Evolutionary conservation across 2,797 vertebrate genomes (phyloP).

Genomic region (Carcharodon carcharias): DNA sequence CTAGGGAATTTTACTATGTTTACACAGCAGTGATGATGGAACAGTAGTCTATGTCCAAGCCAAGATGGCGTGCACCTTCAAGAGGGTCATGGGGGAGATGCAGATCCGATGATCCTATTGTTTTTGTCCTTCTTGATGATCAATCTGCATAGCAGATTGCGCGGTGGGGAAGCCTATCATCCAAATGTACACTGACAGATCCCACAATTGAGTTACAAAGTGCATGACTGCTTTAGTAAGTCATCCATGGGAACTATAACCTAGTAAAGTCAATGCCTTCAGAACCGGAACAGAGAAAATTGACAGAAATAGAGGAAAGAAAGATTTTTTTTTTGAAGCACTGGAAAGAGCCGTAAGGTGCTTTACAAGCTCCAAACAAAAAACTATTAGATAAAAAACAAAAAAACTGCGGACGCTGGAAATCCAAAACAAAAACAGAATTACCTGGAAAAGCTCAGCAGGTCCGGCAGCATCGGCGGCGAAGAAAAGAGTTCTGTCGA

Average conservation of each 20-base stretch:
- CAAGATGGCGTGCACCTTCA: neutral
- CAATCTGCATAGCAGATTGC: neutral
- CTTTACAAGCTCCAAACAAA: neutral
- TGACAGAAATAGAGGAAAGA: neutral
- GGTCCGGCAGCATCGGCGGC: too few relatives aligned
- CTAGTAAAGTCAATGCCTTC: neutral
- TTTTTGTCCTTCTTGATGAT: neutral
- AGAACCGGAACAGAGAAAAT: neutral
- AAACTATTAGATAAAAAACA: neutral
- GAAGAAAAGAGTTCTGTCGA: too few relatives aligned
- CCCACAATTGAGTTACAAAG: neutral
- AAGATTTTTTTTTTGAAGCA: neutral
- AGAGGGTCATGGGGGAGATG: neutral
- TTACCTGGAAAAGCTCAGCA: too few relatives aligned
- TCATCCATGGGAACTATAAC: neutral
- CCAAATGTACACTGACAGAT: neutral
- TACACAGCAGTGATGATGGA: neutral
- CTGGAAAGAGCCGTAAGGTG: neutral
- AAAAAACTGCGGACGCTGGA: too few relatives aligned
- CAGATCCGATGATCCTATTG: neutral
- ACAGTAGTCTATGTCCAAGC: neutral
- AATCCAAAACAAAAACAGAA: too few relatives aligned
- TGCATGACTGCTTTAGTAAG: neutral
- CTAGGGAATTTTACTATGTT: neutral
- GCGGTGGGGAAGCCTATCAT: neutral